A percentile compares a stretch with the other conserved stretches of the same genome.
Conservation (phyloP, 2,888 invertebrate genomes). For the Chrysomela aeneicollis region DNA sequence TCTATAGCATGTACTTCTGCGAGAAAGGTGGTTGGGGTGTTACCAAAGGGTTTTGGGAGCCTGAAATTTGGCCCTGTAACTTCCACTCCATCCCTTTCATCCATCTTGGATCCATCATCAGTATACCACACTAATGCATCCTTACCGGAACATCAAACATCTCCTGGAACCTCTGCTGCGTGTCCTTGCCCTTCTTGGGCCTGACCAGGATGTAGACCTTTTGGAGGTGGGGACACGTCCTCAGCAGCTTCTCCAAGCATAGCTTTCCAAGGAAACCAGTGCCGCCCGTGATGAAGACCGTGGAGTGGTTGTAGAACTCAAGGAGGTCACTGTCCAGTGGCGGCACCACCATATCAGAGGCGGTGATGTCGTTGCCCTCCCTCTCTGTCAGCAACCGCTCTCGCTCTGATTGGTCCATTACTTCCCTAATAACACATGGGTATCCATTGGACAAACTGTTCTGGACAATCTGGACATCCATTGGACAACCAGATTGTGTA, state of each 20-base stretch:
- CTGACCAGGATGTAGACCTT: constrained; percentile 54
- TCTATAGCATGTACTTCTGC: too few relatives aligned
- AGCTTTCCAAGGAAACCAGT: constrained; percentile 60
- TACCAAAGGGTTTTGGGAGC: not conserved
- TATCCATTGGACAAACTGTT: too few relatives aligned
- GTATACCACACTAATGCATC: too few relatives aligned
- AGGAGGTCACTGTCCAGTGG: constrained; percentile 40
- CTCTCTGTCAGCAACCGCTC: constrained; percentile 43
- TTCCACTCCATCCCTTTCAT: too few relatives aligned
- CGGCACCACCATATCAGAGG: constrained; percentile 61
- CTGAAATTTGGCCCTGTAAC: too few relatives aligned
- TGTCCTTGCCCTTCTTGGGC: constrained; percentile 53
- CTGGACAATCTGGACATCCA: too few relatives aligned
- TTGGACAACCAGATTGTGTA: too few relatives aligned
- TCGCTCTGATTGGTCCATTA: constrained; percentile 15
- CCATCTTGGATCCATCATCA: too few relatives aligned
- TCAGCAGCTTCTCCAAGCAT: constrained; percentile 54
- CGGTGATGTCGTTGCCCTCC: constrained; percentile 64
- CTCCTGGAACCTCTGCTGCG: constrained; percentile 60
- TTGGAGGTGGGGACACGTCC: constrained; percentile 54
- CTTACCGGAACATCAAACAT: constrained; percentile 68
- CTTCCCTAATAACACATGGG: too few relatives aligned
- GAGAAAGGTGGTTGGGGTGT: too few relatives aligned
- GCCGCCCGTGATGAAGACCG: constrained; percentile 57
- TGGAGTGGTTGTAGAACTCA: constrained; percentile 51